Conservation (phyloP, 2,888 invertebrate species). For the Disparrhopalites patrizii region DNA sequence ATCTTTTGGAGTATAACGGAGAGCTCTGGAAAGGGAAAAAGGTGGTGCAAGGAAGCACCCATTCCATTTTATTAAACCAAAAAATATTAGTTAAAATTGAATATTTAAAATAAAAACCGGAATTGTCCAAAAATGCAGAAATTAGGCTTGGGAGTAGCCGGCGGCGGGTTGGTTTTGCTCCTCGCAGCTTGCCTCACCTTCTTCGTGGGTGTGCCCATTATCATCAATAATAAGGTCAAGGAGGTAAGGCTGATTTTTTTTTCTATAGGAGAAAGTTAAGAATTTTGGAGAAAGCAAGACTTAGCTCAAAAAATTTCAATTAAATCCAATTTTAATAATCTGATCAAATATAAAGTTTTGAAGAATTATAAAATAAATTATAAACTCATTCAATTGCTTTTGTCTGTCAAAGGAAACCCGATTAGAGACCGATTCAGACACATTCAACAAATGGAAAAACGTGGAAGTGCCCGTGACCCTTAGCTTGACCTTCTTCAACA, state of each 20-base stretch:
- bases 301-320: neutral
- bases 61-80: too few species aligned
- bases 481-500: conserved; percentile 42
- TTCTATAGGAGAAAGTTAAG: too few species aligned
- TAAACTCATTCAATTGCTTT: conserved; percentile 10
- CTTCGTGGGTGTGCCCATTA: conserved; percentile 14
- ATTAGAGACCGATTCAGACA: conserved; percentile 39
- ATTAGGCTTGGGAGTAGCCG: conserved; percentile 2
- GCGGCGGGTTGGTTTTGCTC: neutral
- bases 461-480: conserved; percentile 38
- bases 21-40: too few species aligned
- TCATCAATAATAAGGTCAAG: conserved; percentile 21
- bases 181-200: neutral
- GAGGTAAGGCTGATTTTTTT: conserved; percentile 18
- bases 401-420: conserved; percentile 37
- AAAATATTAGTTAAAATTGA: too few species aligned
- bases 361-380: conserved; percentile 3
- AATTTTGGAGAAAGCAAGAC: too few species aligned
- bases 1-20: too few species aligned
- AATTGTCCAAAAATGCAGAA: conserved; percentile 25
- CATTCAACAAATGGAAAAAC: conserved; percentile 42
- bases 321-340: neutral
- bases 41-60: too few species aligned
- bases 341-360: too few species aligned
- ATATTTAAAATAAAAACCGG: too few species aligned